Conservation (phyloP, 2,888 invertebrate species). For the Bombylius major region DNA sequence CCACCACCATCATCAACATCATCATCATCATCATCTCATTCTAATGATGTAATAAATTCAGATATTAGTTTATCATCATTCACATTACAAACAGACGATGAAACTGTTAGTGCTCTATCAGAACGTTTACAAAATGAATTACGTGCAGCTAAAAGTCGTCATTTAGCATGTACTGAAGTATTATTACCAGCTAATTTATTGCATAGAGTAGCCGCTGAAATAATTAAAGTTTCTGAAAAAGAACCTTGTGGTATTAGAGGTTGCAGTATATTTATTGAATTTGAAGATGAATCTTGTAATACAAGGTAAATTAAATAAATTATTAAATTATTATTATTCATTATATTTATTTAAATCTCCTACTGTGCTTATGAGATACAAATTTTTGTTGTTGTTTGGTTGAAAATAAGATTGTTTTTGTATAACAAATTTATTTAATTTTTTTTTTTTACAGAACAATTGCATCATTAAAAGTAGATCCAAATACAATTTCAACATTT, state of each 20-base stretch:
- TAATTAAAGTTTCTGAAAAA: constrained; percentile 69
- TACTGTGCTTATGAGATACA: neutral
- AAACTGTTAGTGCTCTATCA: constrained; percentile 46
- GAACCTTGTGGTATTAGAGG: constrained; percentile 85
- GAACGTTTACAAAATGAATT: constrained; percentile 65
- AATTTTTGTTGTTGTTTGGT: neutral
- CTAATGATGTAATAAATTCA: constrained; percentile 11
- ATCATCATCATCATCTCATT: constrained; percentile 3
- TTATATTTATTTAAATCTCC: neutral
- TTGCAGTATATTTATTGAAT: constrained; percentile 72
- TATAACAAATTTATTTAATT: neutral
- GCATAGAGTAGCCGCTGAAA: constrained; percentile 63
- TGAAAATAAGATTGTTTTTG: neutral
- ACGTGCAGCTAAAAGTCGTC: constrained; percentile 64
- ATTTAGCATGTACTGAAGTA: constrained; percentile 73
- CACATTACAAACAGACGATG: constrained; percentile 26
- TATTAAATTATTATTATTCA: neutral
- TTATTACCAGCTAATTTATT: constrained; percentile 72
- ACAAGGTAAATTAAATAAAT: constrained; percentile 33
- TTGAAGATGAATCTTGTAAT: constrained; percentile 53
- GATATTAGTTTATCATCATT: constrained; percentile 12
- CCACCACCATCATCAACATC: constrained; percentile 22
- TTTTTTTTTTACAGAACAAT: constrained; percentile 42
- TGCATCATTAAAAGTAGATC: constrained; percentile 75
- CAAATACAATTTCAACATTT: constrained; percentile 77